Evolutionary conservation across 2,797 vertebrate species (phyloP).

Genomic region (Delichon dasypus): DNA sequence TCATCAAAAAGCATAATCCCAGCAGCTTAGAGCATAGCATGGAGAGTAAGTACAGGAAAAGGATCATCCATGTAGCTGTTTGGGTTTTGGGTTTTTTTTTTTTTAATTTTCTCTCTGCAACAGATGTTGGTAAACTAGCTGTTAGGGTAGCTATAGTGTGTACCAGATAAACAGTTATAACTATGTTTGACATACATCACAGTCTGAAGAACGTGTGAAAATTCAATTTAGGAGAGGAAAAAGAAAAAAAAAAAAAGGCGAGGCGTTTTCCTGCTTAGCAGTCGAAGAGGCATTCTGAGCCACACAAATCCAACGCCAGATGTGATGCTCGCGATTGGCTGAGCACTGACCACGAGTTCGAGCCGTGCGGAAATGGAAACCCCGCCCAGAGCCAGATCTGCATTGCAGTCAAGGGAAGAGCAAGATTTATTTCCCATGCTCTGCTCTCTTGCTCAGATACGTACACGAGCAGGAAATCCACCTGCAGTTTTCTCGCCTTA

Average conservation of each 20-base stretch:
- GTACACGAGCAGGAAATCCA: conserved; percentile 19
- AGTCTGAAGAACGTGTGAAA: not conserved
- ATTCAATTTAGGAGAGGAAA: not conserved
- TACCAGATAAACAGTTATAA: not conserved
- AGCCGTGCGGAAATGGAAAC: conserved; percentile 14
- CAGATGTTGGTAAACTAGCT: not conserved
- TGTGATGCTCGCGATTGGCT: conserved; percentile 44
- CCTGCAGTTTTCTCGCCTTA: not conserved
- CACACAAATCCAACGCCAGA: conserved; percentile 14
- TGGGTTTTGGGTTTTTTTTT: not conserved
- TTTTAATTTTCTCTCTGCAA: not conserved
- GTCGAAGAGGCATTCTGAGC: not conserved
- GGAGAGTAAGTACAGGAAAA: not conserved
- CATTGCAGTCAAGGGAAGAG: conserved; percentile 66
- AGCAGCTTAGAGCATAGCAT: not conserved
- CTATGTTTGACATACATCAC: not conserved
- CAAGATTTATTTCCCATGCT: conserved; percentile 47
- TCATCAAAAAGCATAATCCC: not conserved
- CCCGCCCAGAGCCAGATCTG: conserved; percentile 66
- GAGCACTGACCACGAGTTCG: conserved; percentile 11
- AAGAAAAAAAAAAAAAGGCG: not conserved
- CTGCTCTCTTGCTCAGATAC: not conserved
- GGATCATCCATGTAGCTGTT: not conserved
- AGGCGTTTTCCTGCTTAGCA: not conserved
- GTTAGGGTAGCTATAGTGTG: not conserved